Evolutionary conservation across 2,888 invertebrate species (phyloP).

Genomic region (Hypsopygia costalis): DNA sequence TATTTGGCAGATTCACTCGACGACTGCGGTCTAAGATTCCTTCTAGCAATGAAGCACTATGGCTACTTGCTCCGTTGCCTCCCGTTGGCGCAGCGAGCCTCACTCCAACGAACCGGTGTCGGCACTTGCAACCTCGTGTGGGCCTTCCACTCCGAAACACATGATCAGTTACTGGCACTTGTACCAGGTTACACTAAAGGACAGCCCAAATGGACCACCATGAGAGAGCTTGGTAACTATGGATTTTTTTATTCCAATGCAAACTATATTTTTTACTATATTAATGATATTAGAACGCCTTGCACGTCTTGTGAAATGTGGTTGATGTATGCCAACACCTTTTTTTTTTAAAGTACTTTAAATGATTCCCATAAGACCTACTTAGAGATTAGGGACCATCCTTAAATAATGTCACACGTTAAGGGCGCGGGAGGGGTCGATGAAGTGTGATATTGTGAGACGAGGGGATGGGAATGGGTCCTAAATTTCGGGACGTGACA

Average conservation of each 20-base stretch:
- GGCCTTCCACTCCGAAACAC: slow-evolving; percentile 99
- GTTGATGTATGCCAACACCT: too few relatives aligned
- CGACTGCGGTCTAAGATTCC: slow-evolving; percentile 97
- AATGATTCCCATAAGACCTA: too few relatives aligned
- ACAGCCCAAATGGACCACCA: slow-evolving; percentile 92
- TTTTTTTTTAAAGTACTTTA: too few relatives aligned
- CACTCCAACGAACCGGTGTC: slow-evolving; percentile 92
- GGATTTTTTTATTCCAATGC: not conserved
- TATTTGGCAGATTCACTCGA: slow-evolving; percentile 88
- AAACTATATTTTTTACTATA: too few relatives aligned
- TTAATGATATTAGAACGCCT: too few relatives aligned
- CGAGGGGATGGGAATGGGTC: too few relatives aligned
- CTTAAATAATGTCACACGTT: too few relatives aligned
- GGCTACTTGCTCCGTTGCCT: slow-evolving; percentile 96
- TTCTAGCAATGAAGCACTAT: slow-evolving; percentile 98
- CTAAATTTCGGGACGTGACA: too few relatives aligned
- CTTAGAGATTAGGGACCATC: too few relatives aligned
- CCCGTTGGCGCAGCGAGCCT: slow-evolving; percentile 92
- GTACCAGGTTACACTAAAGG: slow-evolving; percentile 94
- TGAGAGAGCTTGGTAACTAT: slow-evolving; percentile 89
- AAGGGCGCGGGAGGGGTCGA: too few relatives aligned
- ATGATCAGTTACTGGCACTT: slow-evolving; percentile 94
- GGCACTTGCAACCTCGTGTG: slow-evolving; percentile 96
- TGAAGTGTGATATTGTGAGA: too few relatives aligned
- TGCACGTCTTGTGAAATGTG: too few relatives aligned